Evolutionary conservation across 2,797 vertebrate genomes (phyloP).

Genomic region (Mallotus villosus): DNA sequence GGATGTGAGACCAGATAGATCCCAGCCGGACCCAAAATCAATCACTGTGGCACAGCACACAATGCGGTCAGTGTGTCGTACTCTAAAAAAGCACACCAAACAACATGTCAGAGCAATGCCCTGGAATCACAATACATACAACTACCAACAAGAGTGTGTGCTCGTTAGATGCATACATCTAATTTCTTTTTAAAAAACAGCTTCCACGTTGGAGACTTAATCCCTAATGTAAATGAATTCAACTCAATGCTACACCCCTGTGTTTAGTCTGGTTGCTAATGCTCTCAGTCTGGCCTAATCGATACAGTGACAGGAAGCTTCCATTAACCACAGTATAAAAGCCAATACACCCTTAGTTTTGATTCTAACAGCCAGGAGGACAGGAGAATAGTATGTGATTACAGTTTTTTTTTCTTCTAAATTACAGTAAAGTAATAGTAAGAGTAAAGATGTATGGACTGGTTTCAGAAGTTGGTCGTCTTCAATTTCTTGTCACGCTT

Average conservation of each 20-base stretch:
- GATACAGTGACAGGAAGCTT: conserved; percentile 10
- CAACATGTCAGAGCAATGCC: too few species aligned
- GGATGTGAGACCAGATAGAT: neutral
- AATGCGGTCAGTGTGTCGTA: neutral
- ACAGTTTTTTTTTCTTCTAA: neutral
- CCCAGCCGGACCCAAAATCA: neutral
- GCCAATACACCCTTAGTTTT: neutral
- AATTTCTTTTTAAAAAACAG: too few species aligned
- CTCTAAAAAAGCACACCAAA: too few species aligned
- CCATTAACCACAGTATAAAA: conserved; percentile 9
- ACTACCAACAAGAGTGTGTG: too few species aligned
- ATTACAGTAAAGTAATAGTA: neutral
- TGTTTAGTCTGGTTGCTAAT: conserved; percentile 17
- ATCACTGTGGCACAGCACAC: neutral
- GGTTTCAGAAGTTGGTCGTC: too few species aligned
- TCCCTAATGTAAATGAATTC: conserved; percentile 17
- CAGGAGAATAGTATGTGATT: neutral
- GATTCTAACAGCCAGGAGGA: neutral
- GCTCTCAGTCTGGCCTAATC: conserved; percentile 6
- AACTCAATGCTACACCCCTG: conserved; percentile 15
- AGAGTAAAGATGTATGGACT: too few species aligned
- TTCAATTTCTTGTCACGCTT: too few species aligned
- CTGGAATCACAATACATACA: too few species aligned
- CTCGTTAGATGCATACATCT: too few species aligned
- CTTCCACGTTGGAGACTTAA: conserved; percentile 7